A percentile compares a stretch with the other conserved stretches of the same genome.
Evolutionary conservation across 2,797 vertebrate genomes (phyloP).

Genomic region (Otus scops): DNA sequence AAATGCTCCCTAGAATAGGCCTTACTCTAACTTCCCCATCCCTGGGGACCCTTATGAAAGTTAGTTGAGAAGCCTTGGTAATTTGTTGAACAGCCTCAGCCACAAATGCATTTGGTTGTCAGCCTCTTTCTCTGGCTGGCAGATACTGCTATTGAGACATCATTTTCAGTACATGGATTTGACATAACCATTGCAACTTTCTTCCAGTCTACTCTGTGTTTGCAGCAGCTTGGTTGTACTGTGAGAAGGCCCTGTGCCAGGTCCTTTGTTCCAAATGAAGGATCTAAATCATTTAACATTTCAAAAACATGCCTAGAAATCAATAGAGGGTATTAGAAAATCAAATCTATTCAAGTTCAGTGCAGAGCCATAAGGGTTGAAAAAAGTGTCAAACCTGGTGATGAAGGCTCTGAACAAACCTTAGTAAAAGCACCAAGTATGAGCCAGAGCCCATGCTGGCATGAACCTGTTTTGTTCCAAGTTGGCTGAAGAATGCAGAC

Average conservation of each 20-base stretch:
- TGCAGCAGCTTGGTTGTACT: not conserved
- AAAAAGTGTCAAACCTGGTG: not conserved
- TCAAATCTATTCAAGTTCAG: not conserved
- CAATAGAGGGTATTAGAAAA: conserved; percentile 10
- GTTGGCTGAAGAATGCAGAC: not conserved
- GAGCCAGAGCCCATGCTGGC: not conserved
- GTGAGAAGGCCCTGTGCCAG: not conserved
- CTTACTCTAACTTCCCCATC: not conserved
- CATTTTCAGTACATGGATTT: not conserved
- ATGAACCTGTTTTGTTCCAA: not conserved
- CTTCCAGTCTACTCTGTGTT: not conserved
- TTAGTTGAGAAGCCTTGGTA: not conserved
- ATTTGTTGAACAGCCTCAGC: not conserved
- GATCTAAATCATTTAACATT: not conserved
- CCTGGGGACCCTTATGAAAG: not conserved
- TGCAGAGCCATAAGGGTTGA: not conserved
- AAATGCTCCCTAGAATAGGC: not conserved
- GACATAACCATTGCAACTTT: not conserved
- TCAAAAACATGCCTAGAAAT: conserved; percentile 6
- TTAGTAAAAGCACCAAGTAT: not conserved
- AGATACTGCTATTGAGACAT: not conserved
- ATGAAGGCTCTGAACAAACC: not conserved
- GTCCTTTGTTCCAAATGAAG: conserved; percentile 13
- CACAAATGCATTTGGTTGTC: not conserved
- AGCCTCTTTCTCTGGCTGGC: not conserved